Evolutionary conservation across 2,888 invertebrate genomes (phyloP).

Genomic region (Phrixothrix hirtus): DNA sequence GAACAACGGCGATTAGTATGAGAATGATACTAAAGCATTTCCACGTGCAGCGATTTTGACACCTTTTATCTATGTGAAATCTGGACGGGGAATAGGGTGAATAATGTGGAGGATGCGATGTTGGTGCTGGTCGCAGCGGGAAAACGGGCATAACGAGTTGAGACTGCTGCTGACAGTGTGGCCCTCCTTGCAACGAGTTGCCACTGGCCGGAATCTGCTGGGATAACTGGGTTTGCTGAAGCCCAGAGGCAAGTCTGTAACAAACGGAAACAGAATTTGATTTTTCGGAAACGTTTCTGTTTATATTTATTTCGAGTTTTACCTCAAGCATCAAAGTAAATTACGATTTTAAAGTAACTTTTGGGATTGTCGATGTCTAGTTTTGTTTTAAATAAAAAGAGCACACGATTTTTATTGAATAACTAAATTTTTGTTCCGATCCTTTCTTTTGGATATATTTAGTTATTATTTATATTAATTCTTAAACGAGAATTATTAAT

Average conservation of each 20-base stretch:
- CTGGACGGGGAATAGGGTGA: constrained; percentile 90
- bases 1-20: constrained; percentile 85
- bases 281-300: constrained; percentile 30
- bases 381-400: constrained; percentile 17
- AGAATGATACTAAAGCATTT: constrained; percentile 93
- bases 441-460: constrained; percentile 15
- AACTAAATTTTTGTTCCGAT: constrained; percentile 18
- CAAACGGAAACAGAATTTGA: constrained; percentile 34
- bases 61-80: constrained; percentile 93
- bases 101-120: constrained; percentile 74
- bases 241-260: constrained; percentile 59
- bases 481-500: no score
- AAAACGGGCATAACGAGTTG: constrained; percentile 88
- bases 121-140: constrained; percentile 69
- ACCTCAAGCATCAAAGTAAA: constrained; percentile 27
- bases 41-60: constrained; percentile 94
- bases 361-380: constrained; percentile 6
- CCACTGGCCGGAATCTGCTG: constrained; percentile 65
- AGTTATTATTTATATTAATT: no score
- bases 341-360: constrained; percentile 23
- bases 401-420: constrained; percentile 19
- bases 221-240: constrained; percentile 61
- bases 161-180: constrained; percentile 71
- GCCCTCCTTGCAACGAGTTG: constrained; percentile 63
- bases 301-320: constrained; percentile 26